These are phyloP conservation scores for Dyspetes luteomarginatus DNA, from an alignment of 2,888 invertebrate species.

Conservation along the genomic window DNA sequence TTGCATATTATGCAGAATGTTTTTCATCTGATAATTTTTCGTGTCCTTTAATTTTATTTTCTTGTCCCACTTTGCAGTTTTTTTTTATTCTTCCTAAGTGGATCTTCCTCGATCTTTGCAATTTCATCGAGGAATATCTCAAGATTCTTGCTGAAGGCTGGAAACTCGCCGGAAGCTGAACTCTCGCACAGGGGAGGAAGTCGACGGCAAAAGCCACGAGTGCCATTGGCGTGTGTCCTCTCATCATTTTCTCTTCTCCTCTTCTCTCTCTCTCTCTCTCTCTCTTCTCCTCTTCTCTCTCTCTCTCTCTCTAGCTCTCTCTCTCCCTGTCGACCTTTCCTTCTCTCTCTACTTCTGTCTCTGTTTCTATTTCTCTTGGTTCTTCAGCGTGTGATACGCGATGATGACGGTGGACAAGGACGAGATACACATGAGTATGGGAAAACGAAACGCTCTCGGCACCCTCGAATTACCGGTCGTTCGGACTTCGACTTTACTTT, in stretches of 20 bases:
- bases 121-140: slow-evolving; percentile 10
- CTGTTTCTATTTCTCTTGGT: not conserved
- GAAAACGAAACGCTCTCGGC: slow-evolving; percentile 40
- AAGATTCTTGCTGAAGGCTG: slow-evolving; percentile 18
- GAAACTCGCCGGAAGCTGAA: slow-evolving; percentile 32
- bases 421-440: slow-evolving; percentile 28
- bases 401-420: slow-evolving; percentile 15
- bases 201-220: slow-evolving; percentile 25
- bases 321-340: too few relatives aligned
- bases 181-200: slow-evolving; percentile 15
- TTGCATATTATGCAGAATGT: not conserved
- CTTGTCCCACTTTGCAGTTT: not conserved
- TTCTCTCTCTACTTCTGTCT: not conserved
- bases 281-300: not conserved
- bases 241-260: not conserved
- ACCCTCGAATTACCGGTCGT: slow-evolving; percentile 55
- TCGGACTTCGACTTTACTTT: slow-evolving; percentile 36
- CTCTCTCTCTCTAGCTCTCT: not conserved
- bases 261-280: not conserved
- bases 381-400: slow-evolving; percentile 19
- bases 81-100: not conserved
- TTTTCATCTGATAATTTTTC: not conserved
- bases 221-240: slow-evolving; percentile 44
- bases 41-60: not conserved
- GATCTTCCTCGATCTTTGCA: slow-evolving; percentile 4